phyloP scores from a whole-genome alignment of 2,113 vertebrate genomes.

The Istiophorus platypterus region DNA sequence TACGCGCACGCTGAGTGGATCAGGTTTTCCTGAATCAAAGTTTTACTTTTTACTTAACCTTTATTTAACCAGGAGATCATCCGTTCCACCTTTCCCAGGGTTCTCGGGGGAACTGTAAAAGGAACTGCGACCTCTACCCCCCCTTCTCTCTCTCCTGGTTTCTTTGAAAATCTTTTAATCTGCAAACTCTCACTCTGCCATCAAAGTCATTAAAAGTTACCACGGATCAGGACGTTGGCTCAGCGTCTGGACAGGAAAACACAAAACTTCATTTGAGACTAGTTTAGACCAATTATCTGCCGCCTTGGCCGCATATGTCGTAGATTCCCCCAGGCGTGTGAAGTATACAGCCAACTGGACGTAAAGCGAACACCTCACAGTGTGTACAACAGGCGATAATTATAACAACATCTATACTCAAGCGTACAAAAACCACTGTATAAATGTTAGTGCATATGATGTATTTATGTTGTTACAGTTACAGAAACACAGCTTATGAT shows the following conservation, averaged over 20 bases:
- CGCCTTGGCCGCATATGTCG: slow-evolving; percentile 18
- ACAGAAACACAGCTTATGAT: too few relatives aligned
- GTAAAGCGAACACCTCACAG: background rate
- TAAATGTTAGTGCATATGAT: background rate
- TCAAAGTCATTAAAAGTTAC: background rate
- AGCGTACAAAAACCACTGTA: too few relatives aligned
- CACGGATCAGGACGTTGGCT: background rate
- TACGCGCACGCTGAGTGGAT: too few relatives aligned
- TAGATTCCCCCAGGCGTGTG: background rate
- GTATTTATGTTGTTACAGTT: too few relatives aligned
- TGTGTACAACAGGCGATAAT: background rate
- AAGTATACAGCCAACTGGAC: background rate
- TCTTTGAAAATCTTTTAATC: background rate
- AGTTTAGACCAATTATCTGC: slow-evolving; percentile 26
- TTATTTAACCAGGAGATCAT: background rate
- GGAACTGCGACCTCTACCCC: background rate
- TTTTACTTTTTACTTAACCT: too few relatives aligned
- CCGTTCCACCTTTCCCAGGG: background rate
- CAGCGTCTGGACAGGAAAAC: slow-evolving; percentile 1
- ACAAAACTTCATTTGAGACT: slow-evolving; percentile 20
- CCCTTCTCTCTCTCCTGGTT: background rate
- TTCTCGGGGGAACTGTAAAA: background rate
- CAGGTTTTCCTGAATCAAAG: too few relatives aligned
- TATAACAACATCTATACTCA: too few relatives aligned
- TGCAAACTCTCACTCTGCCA: background rate